Evolutionary conservation across 2,888 invertebrate species (phyloP).

Genomic region (Axea sp.): DNA sequence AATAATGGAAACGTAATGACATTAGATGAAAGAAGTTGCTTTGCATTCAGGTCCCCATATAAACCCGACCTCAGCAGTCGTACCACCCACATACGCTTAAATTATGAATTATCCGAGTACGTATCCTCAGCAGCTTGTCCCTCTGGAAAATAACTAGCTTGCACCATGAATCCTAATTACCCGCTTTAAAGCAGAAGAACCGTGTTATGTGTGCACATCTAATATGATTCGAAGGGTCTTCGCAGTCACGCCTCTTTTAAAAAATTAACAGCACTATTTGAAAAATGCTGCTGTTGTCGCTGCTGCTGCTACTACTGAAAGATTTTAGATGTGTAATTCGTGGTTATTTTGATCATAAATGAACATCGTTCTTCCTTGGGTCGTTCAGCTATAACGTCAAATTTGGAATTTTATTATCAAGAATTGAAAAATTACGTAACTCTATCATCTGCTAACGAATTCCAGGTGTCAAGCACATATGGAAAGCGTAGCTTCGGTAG

Average conservation of each 20-base stretch:
- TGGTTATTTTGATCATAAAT: too few relatives aligned
- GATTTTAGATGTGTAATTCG: too few relatives aligned
- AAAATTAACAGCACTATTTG: constrained; percentile 22
- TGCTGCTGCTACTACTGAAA: too few relatives aligned
- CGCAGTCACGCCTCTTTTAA: constrained; percentile 45
- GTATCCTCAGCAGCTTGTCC: constrained; percentile 66
- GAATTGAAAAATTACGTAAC: constrained; percentile 12
- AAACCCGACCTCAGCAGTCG: constrained; percentile 32
- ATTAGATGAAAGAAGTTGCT: constrained; percentile 48
- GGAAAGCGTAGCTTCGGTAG: constrained; percentile 46
- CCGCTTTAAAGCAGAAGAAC: constrained; percentile 63
- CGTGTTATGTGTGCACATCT: constrained; percentile 49
- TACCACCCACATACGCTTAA: constrained; percentile 55
- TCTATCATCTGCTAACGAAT: constrained; percentile 43
- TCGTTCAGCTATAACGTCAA: too few relatives aligned
- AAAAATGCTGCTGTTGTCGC: constrained; percentile 13
- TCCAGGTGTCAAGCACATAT: constrained; percentile 54
- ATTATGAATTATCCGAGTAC: constrained; percentile 58
- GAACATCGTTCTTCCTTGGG: too few relatives aligned
- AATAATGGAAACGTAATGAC: constrained; percentile 32
- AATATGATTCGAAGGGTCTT: constrained; percentile 56
- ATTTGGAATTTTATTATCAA: too few relatives aligned
- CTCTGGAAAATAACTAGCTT: constrained; percentile 71
- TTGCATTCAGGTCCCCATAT: constrained; percentile 40
- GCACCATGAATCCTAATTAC: constrained; percentile 74